Conservation (phyloP, 2,888 invertebrate genomes). For the Camptogramma bilineatum region DNA sequence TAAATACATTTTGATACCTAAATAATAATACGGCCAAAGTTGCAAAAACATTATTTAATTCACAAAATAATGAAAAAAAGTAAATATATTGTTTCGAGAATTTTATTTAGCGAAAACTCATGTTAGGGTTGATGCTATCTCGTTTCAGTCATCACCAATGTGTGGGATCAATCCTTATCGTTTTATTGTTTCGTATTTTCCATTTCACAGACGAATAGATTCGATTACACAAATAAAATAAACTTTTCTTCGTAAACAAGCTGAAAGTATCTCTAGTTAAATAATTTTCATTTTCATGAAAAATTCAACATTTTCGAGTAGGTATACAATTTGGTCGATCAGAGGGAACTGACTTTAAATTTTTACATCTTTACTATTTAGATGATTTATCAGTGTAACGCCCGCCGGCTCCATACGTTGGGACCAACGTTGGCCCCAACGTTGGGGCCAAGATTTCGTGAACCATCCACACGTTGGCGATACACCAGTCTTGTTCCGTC, state of each 20-base stretch:
- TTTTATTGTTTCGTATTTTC: conserved; percentile 49
- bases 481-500: no score
- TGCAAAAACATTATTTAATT: no score
- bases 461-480: no score
- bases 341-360: background rate
- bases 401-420: no score
- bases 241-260: conserved; percentile 27
- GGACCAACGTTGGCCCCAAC: no score
- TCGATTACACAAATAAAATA: conserved; percentile 37
- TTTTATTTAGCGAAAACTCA: background rate
- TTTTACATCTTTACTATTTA: no score
- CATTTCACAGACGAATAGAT: conserved; percentile 44
- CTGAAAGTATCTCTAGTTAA: background rate
- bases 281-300: background rate
- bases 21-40: no score
- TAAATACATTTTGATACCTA: no score
- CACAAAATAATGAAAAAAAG: background rate
- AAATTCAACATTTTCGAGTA: background rate
- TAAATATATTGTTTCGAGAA: background rate
- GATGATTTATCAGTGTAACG: no score
- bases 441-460: no score
- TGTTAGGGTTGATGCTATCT: conserved; percentile 20
- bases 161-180: conserved; percentile 46
- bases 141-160: conserved; percentile 33
- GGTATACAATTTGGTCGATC: background rate